These are phyloP conservation scores for Epizoanthus scotinus DNA, from an alignment of 92 coral and sea anemone genomes.

Conservation along the genomic window DNA sequence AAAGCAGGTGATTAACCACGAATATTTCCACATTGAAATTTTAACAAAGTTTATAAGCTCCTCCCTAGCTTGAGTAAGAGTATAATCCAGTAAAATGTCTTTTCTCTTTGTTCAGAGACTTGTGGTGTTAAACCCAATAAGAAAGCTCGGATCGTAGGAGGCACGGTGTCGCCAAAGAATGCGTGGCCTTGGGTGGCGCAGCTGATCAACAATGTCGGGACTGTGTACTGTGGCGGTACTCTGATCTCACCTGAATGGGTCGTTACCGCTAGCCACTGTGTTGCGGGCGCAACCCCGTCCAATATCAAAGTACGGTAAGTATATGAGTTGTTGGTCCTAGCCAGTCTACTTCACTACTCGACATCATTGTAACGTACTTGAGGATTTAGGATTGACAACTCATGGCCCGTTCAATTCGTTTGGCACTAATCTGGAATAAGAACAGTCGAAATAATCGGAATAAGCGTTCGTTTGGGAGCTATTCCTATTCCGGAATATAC, in stretches of 20 bases:
- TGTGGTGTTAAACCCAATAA: constrained; percentile 4
- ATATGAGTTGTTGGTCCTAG: background rate
- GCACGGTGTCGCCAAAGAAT: constrained; percentile 3
- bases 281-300: background rate
- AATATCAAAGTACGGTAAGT: constrained; percentile 7
- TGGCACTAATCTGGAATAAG: no score
- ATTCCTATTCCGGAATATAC: no score
- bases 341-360: no score
- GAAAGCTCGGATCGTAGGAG: constrained; percentile 20
- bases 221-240: constrained; percentile 30
- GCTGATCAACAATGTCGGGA: background rate
- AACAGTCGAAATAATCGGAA: no score
- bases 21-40: background rate
- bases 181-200: constrained; percentile 31
- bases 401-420: no score
- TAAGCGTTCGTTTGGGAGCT: no score
- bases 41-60: background rate
- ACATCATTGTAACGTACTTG: no score
- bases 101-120: constrained; percentile 7
- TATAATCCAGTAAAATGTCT: background rate
- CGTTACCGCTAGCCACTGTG: constrained; percentile 36
- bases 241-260: constrained; percentile 30
- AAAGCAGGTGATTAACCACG: no score
- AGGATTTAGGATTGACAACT: no score
- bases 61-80: no score